phyloP scores from a whole-genome alignment of 2,113 vertebrate genomes.

The Guaruba guarouba region DNA sequence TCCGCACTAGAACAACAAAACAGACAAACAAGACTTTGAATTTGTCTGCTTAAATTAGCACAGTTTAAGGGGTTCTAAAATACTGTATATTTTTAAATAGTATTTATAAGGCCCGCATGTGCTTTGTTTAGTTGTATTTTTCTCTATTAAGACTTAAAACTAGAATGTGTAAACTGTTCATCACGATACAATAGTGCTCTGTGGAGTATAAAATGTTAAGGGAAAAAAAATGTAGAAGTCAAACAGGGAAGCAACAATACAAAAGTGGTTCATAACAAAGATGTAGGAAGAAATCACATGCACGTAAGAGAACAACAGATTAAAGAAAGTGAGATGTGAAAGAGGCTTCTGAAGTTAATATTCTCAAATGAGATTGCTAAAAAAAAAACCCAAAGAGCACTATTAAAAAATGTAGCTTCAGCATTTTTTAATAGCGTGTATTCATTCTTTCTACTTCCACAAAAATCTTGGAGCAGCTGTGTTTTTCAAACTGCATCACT shows the following conservation, averaged over 20 bases:
- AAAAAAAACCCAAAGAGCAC: neutral
- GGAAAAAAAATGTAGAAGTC: neutral
- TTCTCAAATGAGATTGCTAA: neutral
- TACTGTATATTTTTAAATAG: neutral
- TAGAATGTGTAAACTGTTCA: neutral
- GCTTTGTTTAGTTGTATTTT: neutral
- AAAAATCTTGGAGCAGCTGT: constrained; percentile 4
- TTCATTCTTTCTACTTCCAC: neutral
- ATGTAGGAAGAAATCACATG: neutral
- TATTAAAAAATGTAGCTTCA: neutral
- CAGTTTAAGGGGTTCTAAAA: neutral
- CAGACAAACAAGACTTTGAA: neutral
- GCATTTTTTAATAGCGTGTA: neutral
- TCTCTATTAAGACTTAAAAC: neutral
- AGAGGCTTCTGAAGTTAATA: neutral
- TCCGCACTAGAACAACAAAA: neutral
- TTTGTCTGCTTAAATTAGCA: neutral
- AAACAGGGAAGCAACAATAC: neutral
- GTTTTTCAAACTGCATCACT: neutral
- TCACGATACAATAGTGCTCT: neutral
- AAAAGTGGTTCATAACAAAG: neutral
- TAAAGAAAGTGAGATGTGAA: neutral
- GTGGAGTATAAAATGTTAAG: neutral
- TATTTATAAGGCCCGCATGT: neutral
- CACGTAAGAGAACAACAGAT: neutral